phyloP scores from a whole-genome alignment of 2,797 vertebrate species.

The Nyctalus aviator region DNA sequence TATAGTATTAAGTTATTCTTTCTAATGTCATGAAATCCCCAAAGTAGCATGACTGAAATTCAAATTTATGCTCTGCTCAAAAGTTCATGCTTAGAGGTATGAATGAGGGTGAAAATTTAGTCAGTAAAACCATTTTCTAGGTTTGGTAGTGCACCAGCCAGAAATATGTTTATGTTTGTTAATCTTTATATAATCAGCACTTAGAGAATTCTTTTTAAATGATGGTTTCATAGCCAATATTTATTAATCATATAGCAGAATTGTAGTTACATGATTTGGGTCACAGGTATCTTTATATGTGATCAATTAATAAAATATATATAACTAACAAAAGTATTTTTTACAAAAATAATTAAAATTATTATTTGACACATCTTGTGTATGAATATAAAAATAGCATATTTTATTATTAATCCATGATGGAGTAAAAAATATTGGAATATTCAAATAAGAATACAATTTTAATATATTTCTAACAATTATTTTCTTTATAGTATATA shows the following conservation, averaged over 20 bases:
- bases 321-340: neutral
- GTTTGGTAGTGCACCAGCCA: neutral
- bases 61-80: neutral
- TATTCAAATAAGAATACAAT: neutral
- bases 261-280: neutral
- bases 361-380: neutral
- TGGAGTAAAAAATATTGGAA: neutral
- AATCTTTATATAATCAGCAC: neutral
- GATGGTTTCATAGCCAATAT: neutral
- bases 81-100: neutral
- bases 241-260: neutral
- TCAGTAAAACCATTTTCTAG: neutral
- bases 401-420: neutral
- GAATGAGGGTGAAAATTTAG: neutral
- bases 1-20: neutral
- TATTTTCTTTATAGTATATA: neutral
- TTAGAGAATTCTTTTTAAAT: neutral
- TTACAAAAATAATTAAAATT: neutral
- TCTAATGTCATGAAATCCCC: neutral
- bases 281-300: neutral
- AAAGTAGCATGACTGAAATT: neutral
- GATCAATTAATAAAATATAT: constrained; percentile 1
- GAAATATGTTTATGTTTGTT: neutral
- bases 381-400: neutral
- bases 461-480: neutral